Evolutionary conservation across 2,797 vertebrate species (phyloP), one percentile per base, ranked within the genome.

Genomic region (Remorina albescens): DNA sequence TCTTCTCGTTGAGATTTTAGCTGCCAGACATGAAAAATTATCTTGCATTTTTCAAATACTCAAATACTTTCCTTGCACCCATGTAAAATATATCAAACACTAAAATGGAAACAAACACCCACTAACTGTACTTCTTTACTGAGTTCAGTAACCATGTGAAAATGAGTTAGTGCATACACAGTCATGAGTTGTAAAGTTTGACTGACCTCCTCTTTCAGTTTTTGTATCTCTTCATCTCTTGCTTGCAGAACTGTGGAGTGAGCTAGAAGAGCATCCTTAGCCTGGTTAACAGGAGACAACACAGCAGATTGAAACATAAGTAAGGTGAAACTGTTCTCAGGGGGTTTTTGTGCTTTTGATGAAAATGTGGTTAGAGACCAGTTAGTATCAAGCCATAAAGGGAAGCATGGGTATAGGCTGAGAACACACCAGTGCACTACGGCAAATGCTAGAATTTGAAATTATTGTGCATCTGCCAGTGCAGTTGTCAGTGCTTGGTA

Each of bases 181-280:
- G 2, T 51, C 61, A 21, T 50, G 9, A 36, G 12, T 28, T 30
- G 8, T 21, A 10, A n/a, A 51, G 39, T 60, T 47, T 4, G 44
- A 86, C 91, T 59, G 18, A 95, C 95, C 94, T 95, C 75, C 60
- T 93, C 82, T 79, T 82, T 93, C 18, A 95, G 88, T 8, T 60
- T 65, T 73, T 90, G 78, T 79, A 95, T 94, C 84, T 94, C 89
- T 16, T 92, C 80, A 49, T 94, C 90, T 86, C 85, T 92, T n/a
- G 85, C 90, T 76, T 94, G 91, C 36, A 95, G 84, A 23, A 88
- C 81, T 13, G 83, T 71, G 7, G 94, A 94, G 84, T 94, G 94
- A 63, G 93, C 90, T 30, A 95, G 58, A 23, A 95, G 92, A 66
- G 87, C 91, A 55, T 95, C 95, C 91, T 90, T 94, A 36, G 93